These are phyloP conservation scores for Synergus japonicus DNA, from an alignment of 2,888 invertebrate species.

Conservation along the genomic window DNA sequence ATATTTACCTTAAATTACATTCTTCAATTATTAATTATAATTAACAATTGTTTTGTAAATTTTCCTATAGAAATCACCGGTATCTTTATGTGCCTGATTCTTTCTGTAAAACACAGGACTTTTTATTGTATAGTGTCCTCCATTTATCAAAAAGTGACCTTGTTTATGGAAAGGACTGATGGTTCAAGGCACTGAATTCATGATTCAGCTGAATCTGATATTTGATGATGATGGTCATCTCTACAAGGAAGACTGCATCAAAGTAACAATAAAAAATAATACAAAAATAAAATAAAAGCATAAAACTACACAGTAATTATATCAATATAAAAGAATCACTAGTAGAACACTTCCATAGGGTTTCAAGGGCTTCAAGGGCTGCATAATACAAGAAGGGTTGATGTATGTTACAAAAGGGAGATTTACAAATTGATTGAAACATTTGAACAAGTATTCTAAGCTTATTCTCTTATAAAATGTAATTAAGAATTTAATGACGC, in stretches of 20 bases:
- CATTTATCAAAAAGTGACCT: conserved; percentile 21
- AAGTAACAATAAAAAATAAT: background rate
- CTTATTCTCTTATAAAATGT: background rate
- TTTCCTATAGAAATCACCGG: no score
- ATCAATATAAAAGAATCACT: background rate
- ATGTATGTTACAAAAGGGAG: background rate
- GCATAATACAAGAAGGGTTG: background rate
- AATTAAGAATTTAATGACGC: background rate
- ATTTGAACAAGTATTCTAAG: background rate
- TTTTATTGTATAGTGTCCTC: background rate
- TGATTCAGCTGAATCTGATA: background rate
- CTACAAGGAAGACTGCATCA: background rate
- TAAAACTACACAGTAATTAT: background rate
- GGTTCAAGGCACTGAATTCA: background rate
- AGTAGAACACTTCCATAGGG: background rate
- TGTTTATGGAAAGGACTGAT: background rate
- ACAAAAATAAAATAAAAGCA: background rate
- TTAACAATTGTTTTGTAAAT: no score
- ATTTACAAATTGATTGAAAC: background rate
- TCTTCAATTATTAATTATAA: background rate
- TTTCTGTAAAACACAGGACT: no score
- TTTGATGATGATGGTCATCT: background rate
- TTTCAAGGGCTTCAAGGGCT: background rate
- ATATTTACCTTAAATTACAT: background rate
- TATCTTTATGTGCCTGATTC: no score